Conservation (phyloP, 1,140 invertebrate species). For the Leptopilina boulardi region DNA sequence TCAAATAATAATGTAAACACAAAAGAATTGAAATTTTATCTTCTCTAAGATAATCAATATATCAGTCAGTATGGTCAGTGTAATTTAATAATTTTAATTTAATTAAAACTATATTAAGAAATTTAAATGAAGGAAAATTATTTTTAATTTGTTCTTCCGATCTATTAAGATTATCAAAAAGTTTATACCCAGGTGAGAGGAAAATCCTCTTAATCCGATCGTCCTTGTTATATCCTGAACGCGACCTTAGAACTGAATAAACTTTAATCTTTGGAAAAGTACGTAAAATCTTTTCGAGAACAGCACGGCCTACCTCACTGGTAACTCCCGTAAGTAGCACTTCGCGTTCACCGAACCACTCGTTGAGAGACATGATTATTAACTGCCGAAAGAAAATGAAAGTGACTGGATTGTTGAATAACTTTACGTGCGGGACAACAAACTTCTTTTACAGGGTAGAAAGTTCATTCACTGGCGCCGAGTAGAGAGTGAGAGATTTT, state of each 20-base stretch:
- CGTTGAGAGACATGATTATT: slow-evolving; percentile 62
- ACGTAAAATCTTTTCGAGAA: slow-evolving; percentile 65
- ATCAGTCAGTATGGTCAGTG: no score
- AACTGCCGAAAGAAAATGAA: slow-evolving; percentile 52
- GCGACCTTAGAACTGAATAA: slow-evolving; percentile 54
- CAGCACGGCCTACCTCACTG: slow-evolving; percentile 59
- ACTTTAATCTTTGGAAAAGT: slow-evolving; percentile 56
- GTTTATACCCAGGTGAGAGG: slow-evolving; percentile 59
- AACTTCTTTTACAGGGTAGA: background rate
- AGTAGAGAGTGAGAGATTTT: background rate
- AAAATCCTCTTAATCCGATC: slow-evolving; percentile 64
- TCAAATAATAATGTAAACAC: no score
- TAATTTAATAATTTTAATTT: no score
- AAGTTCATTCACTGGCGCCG: background rate
- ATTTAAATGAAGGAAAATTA: no score
- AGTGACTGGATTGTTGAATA: slow-evolving; percentile 19
- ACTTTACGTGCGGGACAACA: background rate
- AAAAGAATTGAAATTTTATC: no score
- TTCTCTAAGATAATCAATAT: no score
- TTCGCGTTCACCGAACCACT: slow-evolving; percentile 64
- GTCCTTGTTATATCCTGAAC: slow-evolving; percentile 45
- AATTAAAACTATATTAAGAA: no score
- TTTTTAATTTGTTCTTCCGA: background rate
- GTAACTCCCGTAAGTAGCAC: slow-evolving; percentile 66
- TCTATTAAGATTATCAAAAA: background rate